Conservation (phyloP, 2,888 invertebrate species). For the Halictus quadricinctus region DNA sequence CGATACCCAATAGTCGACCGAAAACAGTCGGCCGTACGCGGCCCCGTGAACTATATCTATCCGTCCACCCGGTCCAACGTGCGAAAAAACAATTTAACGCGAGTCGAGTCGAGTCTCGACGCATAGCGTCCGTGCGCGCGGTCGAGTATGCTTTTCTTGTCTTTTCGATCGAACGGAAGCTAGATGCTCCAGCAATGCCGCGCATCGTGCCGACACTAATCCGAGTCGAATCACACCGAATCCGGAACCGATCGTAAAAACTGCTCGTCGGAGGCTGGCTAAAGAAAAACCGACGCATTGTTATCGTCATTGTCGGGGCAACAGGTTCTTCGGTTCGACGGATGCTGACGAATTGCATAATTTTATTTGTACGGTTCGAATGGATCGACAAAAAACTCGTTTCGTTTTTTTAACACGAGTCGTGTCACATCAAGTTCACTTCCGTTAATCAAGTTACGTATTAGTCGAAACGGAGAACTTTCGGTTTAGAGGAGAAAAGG, state of each 20-base stretch:
- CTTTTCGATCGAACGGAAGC: neutral
- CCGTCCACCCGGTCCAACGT: neutral
- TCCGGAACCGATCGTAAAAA: neutral
- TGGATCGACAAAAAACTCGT: no score
- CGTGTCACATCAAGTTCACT: neutral
- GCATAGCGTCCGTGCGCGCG: neutral
- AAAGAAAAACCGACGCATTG: neutral
- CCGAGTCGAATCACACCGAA: neutral
- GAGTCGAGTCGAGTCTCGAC: neutral
- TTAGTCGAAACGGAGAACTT: neutral
- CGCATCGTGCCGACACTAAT: neutral
- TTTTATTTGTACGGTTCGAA: neutral
- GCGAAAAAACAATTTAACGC: neutral
- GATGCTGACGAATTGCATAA: neutral
- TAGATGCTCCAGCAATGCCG: neutral
- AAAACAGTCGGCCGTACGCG: slow-evolving; percentile 26
- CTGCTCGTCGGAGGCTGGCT: neutral
- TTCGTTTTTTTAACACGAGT: neutral
- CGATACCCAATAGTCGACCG: neutral
- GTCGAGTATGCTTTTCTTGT: neutral
- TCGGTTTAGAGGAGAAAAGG: neutral
- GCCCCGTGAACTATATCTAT: neutral
- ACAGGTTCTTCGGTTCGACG: slow-evolving; percentile 53
- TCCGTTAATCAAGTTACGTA: neutral
- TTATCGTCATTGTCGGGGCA: slow-evolving; percentile 35